These are phyloP conservation scores for Capitulum mitella DNA, from an alignment of 2,888 invertebrate genomes.

Conservation along the genomic window DNA sequence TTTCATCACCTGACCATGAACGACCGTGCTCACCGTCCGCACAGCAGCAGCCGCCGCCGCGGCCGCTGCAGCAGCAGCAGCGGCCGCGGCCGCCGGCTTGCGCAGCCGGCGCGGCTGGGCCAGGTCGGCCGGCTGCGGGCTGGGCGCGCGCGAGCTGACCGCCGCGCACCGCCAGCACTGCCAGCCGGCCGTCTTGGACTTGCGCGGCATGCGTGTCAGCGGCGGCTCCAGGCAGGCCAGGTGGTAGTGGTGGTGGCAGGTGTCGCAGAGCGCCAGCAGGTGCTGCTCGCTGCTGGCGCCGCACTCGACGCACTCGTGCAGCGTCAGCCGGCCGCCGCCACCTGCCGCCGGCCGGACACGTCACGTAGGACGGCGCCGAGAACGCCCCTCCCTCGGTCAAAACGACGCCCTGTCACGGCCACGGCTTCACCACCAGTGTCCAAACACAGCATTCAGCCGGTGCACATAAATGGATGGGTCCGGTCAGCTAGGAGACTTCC, in stretches of 20 bases:
- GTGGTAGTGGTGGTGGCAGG: constrained; percentile 86
- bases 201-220: constrained; percentile 85
- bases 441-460: too few species aligned
- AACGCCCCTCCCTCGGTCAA: constrained; percentile 27
- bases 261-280: constrained; percentile 88
- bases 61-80: neutral
- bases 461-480: too few species aligned
- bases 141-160: constrained; percentile 14
- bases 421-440: too few species aligned
- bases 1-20: too few species aligned
- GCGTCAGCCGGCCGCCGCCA: constrained; percentile 24
- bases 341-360: constrained; percentile 30
- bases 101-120: neutral
- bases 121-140: neutral
- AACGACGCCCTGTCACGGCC: too few species aligned
- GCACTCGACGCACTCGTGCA: constrained; percentile 79
- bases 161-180: constrained; percentile 23
- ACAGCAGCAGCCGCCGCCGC: too few species aligned
- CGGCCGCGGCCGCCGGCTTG: neutral
- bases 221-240: constrained; percentile 91
- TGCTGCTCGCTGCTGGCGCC: constrained; percentile 82
- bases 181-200: constrained; percentile 58
- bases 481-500: too few species aligned
- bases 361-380: constrained; percentile 29
- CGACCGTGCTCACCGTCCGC: too few species aligned